Evolutionary conservation across 2,888 invertebrate species (phyloP), one percentile per base, ranked within the genome.

Genomic region (Blastobasis lacticolella): DNA sequence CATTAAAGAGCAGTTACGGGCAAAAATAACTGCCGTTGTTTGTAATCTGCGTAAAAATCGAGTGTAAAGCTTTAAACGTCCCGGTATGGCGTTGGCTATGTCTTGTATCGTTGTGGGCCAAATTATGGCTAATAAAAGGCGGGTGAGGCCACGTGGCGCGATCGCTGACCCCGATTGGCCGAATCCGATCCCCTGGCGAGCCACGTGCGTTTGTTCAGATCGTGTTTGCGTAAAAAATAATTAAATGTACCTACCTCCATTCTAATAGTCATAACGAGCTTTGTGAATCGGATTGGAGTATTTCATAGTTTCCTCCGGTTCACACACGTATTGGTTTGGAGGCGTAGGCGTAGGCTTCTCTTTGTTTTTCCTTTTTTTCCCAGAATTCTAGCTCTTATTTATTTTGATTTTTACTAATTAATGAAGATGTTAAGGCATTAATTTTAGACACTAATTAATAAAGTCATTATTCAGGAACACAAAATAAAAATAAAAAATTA

Each of bases 121-220:
- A 71, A 70, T 70, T 66, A 73, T 69, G 67, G 67, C 62, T 70
- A 73, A 69, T 75, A 74, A 76, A 75, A 54, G 52, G 23, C 23
- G 57, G 62, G 23, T 23, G 23, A 23, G 57, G 58, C 60, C 79
- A 81, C 77, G 75, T 81, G 81, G 67, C 64, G 50, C 58, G 81
- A 76, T 60, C 69, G 59, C 64, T 72, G 78, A 82, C 77, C 80
- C 59, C 60, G 49, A 53, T 60, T 69, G 57, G 56, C 70, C 74
- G 64, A 75, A 75, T 71, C 51, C 52, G 56, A 70, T 72, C 75
- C 74, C 74, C 73, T 64, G 51, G 59, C 51, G 67, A 59, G 62
- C 61, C 74, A 73, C 71, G 69, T 75, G 74, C 61, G 67, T 65
- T 65, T 62, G 57, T 54, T 54, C 59, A 62, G 59, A 59, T 23